Evolutionary conservation across 2,797 vertebrate species (phyloP).

Genomic region (Argya squamiceps): DNA sequence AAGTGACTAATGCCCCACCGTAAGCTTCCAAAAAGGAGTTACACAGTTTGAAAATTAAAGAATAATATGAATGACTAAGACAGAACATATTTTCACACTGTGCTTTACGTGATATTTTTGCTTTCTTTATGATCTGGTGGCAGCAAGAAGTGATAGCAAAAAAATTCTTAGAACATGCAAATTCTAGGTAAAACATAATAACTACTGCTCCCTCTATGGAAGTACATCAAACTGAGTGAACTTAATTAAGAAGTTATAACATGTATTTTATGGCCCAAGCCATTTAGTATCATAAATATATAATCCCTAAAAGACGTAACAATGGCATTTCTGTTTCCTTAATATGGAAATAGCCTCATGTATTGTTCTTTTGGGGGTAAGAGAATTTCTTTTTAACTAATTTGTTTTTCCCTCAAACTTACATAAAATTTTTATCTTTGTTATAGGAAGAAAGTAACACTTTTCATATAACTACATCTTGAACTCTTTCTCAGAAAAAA

Average conservation of each 20-base stretch:
- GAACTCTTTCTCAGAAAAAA: background rate
- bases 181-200: background rate
- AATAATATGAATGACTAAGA: background rate
- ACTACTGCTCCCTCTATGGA: background rate
- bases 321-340: background rate
- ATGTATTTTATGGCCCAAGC: background rate
- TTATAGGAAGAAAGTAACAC: background rate
- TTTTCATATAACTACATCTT: background rate
- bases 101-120: background rate
- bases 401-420: background rate
- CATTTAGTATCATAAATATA: background rate
- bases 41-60: background rate
- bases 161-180: background rate
- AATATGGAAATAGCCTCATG: background rate
- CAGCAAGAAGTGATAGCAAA: background rate
- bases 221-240: background rate
- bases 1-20: background rate
- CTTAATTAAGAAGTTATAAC: background rate
- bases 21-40: background rate
- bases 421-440: background rate
- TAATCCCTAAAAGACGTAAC: background rate
- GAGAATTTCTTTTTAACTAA: background rate
- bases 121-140: background rate
- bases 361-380: background rate
- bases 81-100: background rate